Conservation (phyloP, 2,113 vertebrate genomes). For the Blennius ocellaris region DNA sequence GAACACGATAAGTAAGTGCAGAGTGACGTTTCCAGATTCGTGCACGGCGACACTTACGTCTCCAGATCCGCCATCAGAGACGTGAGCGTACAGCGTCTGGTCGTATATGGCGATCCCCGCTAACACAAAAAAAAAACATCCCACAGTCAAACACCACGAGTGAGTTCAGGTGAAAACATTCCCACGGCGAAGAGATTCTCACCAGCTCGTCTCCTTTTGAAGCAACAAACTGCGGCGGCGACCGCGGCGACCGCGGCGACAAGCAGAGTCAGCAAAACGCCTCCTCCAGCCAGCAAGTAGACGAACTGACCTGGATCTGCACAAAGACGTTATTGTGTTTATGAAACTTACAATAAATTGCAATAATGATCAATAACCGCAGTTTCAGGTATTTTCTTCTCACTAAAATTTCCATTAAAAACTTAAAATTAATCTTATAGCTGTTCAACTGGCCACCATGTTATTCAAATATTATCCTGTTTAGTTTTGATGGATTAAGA, state of each 20-base stretch:
- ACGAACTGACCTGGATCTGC: too few relatives aligned
- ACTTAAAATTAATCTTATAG: too few relatives aligned
- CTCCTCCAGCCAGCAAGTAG: not conserved
- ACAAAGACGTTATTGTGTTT: not conserved
- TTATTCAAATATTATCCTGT: too few relatives aligned
- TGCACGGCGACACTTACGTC: slow-evolving; percentile 12
- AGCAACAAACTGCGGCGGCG: not conserved
- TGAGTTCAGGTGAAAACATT: not conserved
- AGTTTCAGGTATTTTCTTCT: too few relatives aligned
- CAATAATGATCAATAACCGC: too few relatives aligned
- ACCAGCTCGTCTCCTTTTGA: slow-evolving; percentile 1
- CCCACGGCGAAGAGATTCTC: not conserved
- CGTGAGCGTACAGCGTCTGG: slow-evolving; percentile 48
- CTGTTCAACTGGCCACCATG: too few relatives aligned
- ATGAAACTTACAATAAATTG: too few relatives aligned
- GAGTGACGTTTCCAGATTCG: too few relatives aligned
- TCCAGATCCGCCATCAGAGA: not conserved
- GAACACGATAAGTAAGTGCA: too few relatives aligned
- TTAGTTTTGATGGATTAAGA: too few relatives aligned
- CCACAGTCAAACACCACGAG: too few relatives aligned
- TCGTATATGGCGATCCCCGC: slow-evolving; percentile 13
- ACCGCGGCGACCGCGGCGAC: not conserved
- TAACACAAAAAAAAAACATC: not conserved
- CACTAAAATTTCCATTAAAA: too few relatives aligned
- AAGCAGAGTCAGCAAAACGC: not conserved